Evolutionary conservation across 2,113 vertebrate species (phyloP).

Genomic region (Notiomystis cincta): DNA sequence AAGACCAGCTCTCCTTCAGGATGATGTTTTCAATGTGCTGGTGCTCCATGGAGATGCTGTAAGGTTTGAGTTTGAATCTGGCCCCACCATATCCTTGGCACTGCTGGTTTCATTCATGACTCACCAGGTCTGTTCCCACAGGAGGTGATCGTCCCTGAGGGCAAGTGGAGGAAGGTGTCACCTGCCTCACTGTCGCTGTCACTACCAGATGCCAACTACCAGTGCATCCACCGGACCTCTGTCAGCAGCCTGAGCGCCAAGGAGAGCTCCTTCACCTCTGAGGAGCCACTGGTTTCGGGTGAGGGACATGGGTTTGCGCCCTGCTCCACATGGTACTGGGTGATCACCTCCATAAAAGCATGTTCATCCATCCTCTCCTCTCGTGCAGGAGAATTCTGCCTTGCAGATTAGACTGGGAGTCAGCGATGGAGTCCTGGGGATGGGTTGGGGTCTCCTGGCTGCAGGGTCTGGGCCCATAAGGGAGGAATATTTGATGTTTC

Average conservation of each 20-base stretch:
- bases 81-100: fast-evolving
- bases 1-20: background rate
- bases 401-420: background rate
- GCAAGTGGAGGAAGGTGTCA: slow-evolving; percentile 91
- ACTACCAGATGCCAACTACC: slow-evolving; percentile 75
- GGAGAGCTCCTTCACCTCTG: slow-evolving; percentile 78
- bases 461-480: background rate
- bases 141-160: slow-evolving; percentile 83
- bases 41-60: fast-evolving
- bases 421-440: background rate
- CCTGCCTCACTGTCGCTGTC: slow-evolving; percentile 79
- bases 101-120: background rate
- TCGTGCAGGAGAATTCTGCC: fast-evolving
- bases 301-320: background rate
- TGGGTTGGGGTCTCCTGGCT: background rate
- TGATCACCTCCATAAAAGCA: fast-evolving
- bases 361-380: background rate
- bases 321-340: fast-evolving
- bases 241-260: slow-evolving; percentile 76
- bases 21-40: background rate
- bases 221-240: slow-evolving; percentile 78
- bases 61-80: background rate
- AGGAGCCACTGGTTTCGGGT: slow-evolving; percentile 75
- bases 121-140: slow-evolving; percentile 1
- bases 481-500: background rate